A percentile compares a stretch with the other conserved stretches of the same genome.
Evolutionary conservation across 2,888 invertebrate species (phyloP).

Genomic region (Acanthosepion esculentum): DNA sequence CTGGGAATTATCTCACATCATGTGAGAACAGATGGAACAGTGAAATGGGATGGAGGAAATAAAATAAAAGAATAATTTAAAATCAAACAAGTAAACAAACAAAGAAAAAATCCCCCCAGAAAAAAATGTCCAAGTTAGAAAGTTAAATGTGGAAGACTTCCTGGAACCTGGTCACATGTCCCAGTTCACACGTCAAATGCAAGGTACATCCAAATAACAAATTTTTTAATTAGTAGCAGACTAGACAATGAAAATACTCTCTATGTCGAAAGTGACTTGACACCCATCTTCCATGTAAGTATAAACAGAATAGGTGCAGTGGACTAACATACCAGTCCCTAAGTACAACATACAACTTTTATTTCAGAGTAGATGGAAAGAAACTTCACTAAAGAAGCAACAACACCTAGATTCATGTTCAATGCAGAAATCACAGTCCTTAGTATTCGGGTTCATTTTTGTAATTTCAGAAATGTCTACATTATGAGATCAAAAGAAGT

Average conservation of each 20-base stretch:
- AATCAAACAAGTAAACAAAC: not conserved
- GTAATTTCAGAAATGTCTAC: too few species aligned
- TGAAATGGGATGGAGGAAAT: not conserved
- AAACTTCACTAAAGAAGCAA: too few species aligned
- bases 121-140: not conserved
- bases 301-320: not conserved
- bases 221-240: not conserved
- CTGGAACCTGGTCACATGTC: conserved; percentile 14
- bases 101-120: not conserved
- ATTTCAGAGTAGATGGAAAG: not conserved
- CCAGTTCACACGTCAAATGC: conserved; percentile 33
- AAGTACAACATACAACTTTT: not conserved
- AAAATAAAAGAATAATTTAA: not conserved
- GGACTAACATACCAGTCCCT: not conserved
- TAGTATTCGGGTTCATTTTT: too few species aligned
- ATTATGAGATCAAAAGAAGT: too few species aligned
- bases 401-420: too few species aligned
- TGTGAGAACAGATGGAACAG: not conserved
- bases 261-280: not conserved
- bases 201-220: not conserved
- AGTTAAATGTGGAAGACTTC: not conserved
- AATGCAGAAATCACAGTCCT: too few species aligned
- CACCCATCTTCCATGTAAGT: not conserved
- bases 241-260: conserved; percentile 13
- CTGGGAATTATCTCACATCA: not conserved